Evolutionary conservation across 2,888 invertebrate species (phyloP), one percentile per base, ranked within the genome.

Genomic region (Aphidius colemani): DNA sequence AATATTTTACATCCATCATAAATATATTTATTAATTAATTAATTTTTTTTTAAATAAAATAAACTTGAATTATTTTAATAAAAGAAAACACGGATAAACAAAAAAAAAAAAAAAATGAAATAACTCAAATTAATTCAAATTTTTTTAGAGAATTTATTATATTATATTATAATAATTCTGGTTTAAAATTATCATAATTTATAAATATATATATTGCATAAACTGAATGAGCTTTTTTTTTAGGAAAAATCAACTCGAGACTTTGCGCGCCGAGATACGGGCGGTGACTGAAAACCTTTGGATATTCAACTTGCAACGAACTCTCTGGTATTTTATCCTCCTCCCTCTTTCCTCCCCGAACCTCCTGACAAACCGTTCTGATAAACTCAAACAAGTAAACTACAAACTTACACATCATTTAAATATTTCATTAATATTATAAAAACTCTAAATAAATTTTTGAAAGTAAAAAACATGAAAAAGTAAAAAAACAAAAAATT

Each of bases 191-290:
- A 30, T 30, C 3, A 30, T 30, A 43, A 43, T 40, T n/a, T 18
- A 18, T 2, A 18, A 18, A 18, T 18, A 18, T 18, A 2, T 18
- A 18, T 18, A 18, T 18, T 0, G 13, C 53, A 62, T 50, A 49
- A 44, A 49, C 45, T 45, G 11, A 43, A 49, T 45, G 53, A 50
- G 8, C 9, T 49, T 46, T 45, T 11, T 46, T 40, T 13, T n/a
- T 60, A n/a, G 45, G 53, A 50, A 64, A 56, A 41, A 56, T 13
- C n/a, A 51, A 46, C 46, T 41, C 45, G 70, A 65, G 69, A 78
- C 74, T 74, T 76, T 76, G 73, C 81, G 80, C 80, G 76, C 80
- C 80, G 79, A 79, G 72, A 73, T 75, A 78, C 80, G 81, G 80
- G 80, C 81, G 79, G 81, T 78, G 78, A 81, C 81, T 81, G 80